phyloP scores from a whole-genome alignment of 2,888 invertebrate species.

The Tenthredo scrophulariae region DNA sequence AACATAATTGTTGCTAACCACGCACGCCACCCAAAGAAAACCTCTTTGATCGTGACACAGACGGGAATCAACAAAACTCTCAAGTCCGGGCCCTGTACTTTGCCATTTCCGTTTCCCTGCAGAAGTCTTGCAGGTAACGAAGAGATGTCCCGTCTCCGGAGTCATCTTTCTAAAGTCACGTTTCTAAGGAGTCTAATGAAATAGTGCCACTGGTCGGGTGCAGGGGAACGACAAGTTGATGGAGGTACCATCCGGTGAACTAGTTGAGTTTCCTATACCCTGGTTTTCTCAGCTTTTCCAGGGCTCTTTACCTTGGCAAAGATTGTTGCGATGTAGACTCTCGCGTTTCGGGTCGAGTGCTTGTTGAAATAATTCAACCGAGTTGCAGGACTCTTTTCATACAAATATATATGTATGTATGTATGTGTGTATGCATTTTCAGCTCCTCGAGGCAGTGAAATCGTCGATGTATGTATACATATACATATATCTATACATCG shows the following conservation, averaged over 20 bases:
- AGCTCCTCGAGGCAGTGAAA: background rate
- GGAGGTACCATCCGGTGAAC: slow-evolving; percentile 47
- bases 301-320: slow-evolving; percentile 7
- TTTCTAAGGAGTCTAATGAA: slow-evolving; percentile 50
- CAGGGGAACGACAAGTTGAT: slow-evolving; percentile 12
- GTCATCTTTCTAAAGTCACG: slow-evolving; percentile 49
- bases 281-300: slow-evolving; percentile 25
- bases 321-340: slow-evolving; percentile 24
- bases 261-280: slow-evolving; percentile 25
- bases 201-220: slow-evolving; percentile 13
- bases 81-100: slow-evolving; percentile 25
- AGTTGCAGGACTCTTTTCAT: background rate
- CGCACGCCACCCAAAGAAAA: slow-evolving; percentile 18
- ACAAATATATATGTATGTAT: background rate
- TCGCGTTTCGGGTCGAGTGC: slow-evolving; percentile 16
- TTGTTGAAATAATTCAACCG: slow-evolving; percentile 28
- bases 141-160: slow-evolving; percentile 49
- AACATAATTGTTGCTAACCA: slow-evolving; percentile 48
- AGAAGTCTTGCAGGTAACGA: slow-evolving; percentile 33
- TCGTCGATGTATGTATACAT: background rate
- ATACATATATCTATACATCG: too few species aligned
- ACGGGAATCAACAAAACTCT: slow-evolving; percentile 42
- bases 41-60: slow-evolving; percentile 45
- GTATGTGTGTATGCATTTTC: background rate
- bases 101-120: slow-evolving; percentile 42